Conservation (phyloP, 2,113 vertebrate genomes). For the Willisornis vidua region DNA sequence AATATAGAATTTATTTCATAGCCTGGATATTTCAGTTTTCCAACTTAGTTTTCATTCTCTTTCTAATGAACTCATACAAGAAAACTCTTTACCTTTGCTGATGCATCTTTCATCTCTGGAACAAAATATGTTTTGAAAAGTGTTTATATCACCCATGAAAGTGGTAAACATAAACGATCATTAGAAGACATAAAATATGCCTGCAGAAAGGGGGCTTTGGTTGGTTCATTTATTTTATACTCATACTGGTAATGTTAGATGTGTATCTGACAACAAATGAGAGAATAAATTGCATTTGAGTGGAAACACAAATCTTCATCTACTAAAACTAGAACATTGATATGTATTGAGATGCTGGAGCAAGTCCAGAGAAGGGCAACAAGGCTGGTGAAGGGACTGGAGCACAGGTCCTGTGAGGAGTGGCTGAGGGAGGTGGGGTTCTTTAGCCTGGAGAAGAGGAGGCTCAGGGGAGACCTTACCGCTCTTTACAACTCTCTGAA, state of each 20-base stretch:
- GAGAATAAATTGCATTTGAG: background rate
- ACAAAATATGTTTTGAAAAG: background rate
- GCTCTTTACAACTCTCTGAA: too few relatives aligned
- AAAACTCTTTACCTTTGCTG: background rate
- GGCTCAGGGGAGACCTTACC: too few relatives aligned
- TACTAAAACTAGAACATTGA: background rate
- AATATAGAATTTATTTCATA: background rate
- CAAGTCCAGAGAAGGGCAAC: too few relatives aligned
- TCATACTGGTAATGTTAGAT: background rate
- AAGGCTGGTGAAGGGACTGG: too few relatives aligned
- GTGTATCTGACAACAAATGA: background rate
- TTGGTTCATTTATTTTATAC: background rate
- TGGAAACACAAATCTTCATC: background rate
- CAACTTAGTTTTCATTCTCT: background rate
- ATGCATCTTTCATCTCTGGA: background rate
- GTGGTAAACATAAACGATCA: background rate
- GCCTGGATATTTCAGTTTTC: background rate
- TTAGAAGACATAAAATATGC: background rate
- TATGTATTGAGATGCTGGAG: too few relatives aligned
- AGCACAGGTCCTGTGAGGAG: too few relatives aligned
- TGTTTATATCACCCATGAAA: background rate
- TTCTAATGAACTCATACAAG: background rate
- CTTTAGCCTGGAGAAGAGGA: too few relatives aligned
- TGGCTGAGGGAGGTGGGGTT: too few relatives aligned
- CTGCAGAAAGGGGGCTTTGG: accelerated